A percentile compares a stretch with the other conserved stretches of the same genome.
Evolutionary conservation across 1,140 invertebrate genomes (phyloP).

Genomic region (Phocides pigmalion): DNA sequence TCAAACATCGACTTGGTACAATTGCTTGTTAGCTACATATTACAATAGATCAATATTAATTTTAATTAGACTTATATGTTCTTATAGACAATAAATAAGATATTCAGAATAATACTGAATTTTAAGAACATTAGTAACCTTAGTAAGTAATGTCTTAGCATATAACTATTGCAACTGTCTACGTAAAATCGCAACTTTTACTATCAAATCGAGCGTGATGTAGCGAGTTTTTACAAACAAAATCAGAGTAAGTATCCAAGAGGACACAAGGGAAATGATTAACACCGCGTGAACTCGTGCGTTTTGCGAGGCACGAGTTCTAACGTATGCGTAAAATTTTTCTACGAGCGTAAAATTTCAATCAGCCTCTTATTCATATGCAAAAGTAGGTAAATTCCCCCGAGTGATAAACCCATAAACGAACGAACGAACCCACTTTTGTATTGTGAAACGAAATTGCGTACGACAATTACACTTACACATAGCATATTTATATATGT

Average conservation of each 20-base stretch:
- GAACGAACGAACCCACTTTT: slow-evolving; percentile 38
- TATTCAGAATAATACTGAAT: too few species aligned
- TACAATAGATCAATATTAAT: too few species aligned
- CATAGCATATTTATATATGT: slow-evolving; percentile 29
- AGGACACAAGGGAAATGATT: slow-evolving; percentile 32
- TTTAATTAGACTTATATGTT: too few species aligned
- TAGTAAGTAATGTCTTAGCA: too few species aligned
- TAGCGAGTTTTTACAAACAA: slow-evolving; percentile 6
- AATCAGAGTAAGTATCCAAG: slow-evolving; percentile 21
- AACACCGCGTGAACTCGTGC: slow-evolving; percentile 29
- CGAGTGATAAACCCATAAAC: slow-evolving; percentile 39
- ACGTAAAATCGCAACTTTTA: neutral
- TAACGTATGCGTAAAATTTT: slow-evolving; percentile 72
- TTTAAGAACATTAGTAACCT: too few species aligned
- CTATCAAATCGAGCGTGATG: neutral
- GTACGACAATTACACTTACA: slow-evolving; percentile 37
- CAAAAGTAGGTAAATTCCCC: slow-evolving; percentile 59
- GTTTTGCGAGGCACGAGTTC: slow-evolving; percentile 41
- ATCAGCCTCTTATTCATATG: slow-evolving; percentile 74
- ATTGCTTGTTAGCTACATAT: too few species aligned
- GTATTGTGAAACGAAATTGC: slow-evolving; percentile 37
- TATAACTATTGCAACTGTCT: too few species aligned
- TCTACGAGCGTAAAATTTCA: slow-evolving; percentile 71
- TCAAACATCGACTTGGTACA: too few species aligned
- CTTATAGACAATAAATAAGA: too few species aligned